Conservation (phyloP, 2,113 vertebrate genomes). For the Corythoichthys haematopterus region DNA sequence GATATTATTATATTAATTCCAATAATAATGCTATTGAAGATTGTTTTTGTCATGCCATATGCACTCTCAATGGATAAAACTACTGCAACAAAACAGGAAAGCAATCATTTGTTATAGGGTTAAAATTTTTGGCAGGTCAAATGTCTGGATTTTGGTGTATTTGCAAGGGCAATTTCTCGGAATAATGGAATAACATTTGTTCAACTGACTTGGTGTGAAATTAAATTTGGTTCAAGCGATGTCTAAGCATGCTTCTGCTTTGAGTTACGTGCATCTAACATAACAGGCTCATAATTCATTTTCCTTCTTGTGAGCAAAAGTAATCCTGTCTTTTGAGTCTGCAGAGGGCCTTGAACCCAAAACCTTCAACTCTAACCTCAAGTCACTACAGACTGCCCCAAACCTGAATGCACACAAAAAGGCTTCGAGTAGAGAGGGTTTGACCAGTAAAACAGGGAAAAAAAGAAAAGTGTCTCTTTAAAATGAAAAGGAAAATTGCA, state of each 20-base stretch:
- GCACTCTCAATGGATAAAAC: not conserved
- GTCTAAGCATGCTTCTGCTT: too few species aligned
- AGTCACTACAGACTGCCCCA: not conserved
- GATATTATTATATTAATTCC: too few species aligned
- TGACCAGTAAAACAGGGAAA: not conserved
- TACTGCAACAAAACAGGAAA: not conserved
- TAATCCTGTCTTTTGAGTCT: not conserved
- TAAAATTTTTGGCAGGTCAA: too few species aligned
- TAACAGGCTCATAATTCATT: too few species aligned
- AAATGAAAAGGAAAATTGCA: constrained; percentile 61
- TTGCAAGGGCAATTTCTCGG: too few species aligned
- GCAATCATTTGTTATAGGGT: not conserved
- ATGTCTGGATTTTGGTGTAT: too few species aligned
- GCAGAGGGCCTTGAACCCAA: not conserved
- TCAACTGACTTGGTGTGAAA: too few species aligned
- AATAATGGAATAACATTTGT: too few species aligned
- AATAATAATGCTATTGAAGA: too few species aligned
- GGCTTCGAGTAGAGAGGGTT: not conserved
- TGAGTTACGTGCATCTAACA: too few species aligned
- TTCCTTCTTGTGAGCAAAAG: not conserved
- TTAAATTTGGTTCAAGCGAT: too few species aligned
- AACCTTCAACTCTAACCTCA: not conserved
- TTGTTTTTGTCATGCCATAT: too few species aligned
- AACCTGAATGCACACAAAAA: not conserved
- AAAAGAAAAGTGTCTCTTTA: constrained; percentile 24